These are phyloP conservation scores for Patella pellucida DNA, from an alignment of 2,888 invertebrate species.

Conservation along the genomic window DNA sequence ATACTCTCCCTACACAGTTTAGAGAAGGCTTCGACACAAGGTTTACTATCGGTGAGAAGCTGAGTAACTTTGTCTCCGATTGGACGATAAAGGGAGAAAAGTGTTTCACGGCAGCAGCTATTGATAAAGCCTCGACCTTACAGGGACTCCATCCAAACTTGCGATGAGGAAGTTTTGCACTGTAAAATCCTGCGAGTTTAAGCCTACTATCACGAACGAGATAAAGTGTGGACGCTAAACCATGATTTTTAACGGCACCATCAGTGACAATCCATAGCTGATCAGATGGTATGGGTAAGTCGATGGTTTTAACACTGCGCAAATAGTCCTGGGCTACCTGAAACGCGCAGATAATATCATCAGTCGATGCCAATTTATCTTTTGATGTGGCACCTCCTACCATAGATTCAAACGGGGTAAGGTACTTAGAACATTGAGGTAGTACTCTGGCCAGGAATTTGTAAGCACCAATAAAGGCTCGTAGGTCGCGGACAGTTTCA, in stretches of 20 bases:
- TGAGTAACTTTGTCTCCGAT: constrained; percentile 31
- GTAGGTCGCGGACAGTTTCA: neutral
- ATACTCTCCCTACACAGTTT: constrained; percentile 35
- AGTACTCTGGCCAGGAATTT: neutral
- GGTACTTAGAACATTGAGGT: neutral
- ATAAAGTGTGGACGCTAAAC: neutral
- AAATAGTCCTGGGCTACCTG: neutral
- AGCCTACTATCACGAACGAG: neutral
- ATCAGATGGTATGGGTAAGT: neutral
- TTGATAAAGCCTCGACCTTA: constrained; percentile 25
- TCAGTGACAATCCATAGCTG: constrained; percentile 1
- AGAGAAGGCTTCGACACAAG: constrained; percentile 32
- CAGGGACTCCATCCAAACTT: constrained; percentile 15
- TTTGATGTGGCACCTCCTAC: neutral
- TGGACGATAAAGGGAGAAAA: constrained; percentile 46
- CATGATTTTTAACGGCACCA: neutral
- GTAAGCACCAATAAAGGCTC: constrained; percentile 6
- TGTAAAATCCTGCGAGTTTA: neutral
- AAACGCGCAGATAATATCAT: neutral
- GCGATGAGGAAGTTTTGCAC: constrained; percentile 10
- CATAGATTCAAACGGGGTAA: neutral
- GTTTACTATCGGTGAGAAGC: constrained; percentile 38
- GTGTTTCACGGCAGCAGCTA: constrained; percentile 35
- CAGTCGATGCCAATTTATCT: neutral
- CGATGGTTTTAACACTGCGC: neutral